Conservation (phyloP, 2,888 invertebrate genomes). For the Nemoura dubitans region DNA sequence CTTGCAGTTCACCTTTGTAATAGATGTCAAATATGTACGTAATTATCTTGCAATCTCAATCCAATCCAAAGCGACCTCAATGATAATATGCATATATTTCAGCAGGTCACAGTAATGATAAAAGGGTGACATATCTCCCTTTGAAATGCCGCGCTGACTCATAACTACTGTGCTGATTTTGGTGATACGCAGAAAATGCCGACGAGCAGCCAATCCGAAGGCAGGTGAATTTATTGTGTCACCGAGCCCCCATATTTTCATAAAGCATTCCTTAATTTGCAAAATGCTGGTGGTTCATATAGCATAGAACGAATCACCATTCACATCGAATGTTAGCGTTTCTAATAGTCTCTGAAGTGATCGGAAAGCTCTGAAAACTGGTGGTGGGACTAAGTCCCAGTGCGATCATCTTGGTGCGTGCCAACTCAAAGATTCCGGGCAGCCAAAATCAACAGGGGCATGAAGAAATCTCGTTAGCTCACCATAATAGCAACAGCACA, state of each 20-base stretch:
- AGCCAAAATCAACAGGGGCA: slow-evolving; percentile 32
- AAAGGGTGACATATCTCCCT: not conserved
- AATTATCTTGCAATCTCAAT: not conserved
- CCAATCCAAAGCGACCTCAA: not conserved
- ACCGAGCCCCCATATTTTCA: too few species aligned
- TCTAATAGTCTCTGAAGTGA: too few species aligned
- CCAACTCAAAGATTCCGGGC: not conserved
- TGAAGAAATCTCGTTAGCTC: slow-evolving; percentile 30
- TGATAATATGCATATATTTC: not conserved
- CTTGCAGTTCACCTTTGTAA: not conserved
- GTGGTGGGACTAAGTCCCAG: too few species aligned
- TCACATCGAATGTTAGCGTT: too few species aligned
- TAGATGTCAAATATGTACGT: not conserved
- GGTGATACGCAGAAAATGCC: not conserved
- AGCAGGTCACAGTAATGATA: not conserved
- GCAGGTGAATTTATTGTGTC: too few species aligned
- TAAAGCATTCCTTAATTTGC: too few species aligned
- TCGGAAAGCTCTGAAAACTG: too few species aligned
- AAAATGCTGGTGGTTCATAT: too few species aligned
- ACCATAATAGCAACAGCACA: slow-evolving; percentile 24
- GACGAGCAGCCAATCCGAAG: not conserved
- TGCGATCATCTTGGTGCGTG: not conserved
- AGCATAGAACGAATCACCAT: too few species aligned
- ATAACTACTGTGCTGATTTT: not conserved
- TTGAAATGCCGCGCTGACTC: not conserved